phyloP scores from a whole-genome alignment of 2,797 vertebrate species.

The Coregonus suidteri region DNA sequence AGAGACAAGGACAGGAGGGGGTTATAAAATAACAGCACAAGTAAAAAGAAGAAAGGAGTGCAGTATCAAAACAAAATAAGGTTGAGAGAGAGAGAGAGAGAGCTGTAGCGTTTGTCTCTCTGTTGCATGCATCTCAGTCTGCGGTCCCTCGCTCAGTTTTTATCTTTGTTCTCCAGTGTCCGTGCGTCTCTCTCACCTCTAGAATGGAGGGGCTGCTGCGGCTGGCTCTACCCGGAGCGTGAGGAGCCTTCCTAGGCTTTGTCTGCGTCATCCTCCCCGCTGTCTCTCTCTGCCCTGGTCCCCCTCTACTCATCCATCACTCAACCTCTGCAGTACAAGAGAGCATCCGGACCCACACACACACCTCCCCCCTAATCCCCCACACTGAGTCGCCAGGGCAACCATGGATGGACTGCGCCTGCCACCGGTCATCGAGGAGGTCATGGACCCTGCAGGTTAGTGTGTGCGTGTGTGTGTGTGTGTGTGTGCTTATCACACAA shows the following conservation, averaged over 20 bases:
- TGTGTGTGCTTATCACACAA: conserved; percentile 5
- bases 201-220: conserved; percentile 49
- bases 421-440: conserved; percentile 79
- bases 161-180: conserved; percentile 26
- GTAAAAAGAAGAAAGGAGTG: background rate
- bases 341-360: conserved; percentile 2
- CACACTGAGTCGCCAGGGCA: conserved; percentile 30
- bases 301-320: background rate
- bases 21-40: background rate
- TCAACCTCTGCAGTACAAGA: conserved; percentile 18
- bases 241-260: conserved; percentile 35
- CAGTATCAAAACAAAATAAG: background rate
- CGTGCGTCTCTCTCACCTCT: conserved; percentile 5
- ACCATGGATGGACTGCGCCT: conserved; percentile 77
- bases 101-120: background rate
- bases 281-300: background rate
- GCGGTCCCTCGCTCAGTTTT: background rate
- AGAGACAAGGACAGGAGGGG: background rate
- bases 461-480: conserved; percentile 21
- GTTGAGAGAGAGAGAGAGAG: background rate
- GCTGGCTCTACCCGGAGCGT: conserved; percentile 33
- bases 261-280: conserved; percentile 1
- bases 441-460: conserved; percentile 74
- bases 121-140: background rate
- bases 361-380: conserved; percentile 1